Conservation (phyloP, 2,113 vertebrate genomes). For the Austrofundulus limnaeus region DNA sequence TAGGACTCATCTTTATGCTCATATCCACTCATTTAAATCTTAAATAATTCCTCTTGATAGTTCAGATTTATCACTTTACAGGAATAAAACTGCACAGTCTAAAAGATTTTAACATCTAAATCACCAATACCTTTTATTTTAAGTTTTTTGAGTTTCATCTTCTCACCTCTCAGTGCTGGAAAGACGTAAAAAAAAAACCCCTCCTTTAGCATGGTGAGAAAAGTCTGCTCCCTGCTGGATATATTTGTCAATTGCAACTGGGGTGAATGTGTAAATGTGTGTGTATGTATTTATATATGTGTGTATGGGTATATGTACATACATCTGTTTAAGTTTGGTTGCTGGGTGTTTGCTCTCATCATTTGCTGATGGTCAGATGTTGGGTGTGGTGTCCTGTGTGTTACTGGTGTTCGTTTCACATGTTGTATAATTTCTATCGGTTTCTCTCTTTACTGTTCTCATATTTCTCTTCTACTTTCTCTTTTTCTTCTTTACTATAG, state of each 20-base stretch:
- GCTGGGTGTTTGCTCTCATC: too few species aligned
- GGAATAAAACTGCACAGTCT: slow-evolving; percentile 18
- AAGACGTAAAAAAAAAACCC: background rate
- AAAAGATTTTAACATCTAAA: background rate
- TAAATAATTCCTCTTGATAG: slow-evolving; percentile 38
- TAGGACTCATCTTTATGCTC: slow-evolving; percentile 32
- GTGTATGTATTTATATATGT: too few species aligned
- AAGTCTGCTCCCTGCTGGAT: slow-evolving; percentile 69
- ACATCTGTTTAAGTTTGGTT: too few species aligned
- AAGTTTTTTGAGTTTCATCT: background rate
- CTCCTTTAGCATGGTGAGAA: slow-evolving; percentile 41
- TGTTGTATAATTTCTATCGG: too few species aligned
- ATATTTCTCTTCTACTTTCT: too few species aligned
- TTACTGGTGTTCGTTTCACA: too few species aligned
- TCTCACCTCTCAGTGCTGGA: background rate
- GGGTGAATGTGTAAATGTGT: too few species aligned
- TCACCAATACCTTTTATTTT: background rate
- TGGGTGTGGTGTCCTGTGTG: too few species aligned
- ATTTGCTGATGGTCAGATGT: too few species aligned
- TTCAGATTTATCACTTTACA: slow-evolving; percentile 20
- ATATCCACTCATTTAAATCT: slow-evolving; percentile 37
- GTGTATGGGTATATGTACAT: too few species aligned
- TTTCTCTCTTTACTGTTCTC: too few species aligned
- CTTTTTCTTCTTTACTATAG: too few species aligned
- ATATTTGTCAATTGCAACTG: slow-evolving; percentile 39